Percentiles rank a stretch among this genome's conserved stretches.
These are phyloP conservation scores for Standfussiana lucernea DNA, from an alignment of 2,888 invertebrate species.

Conservation along the genomic window DNA sequence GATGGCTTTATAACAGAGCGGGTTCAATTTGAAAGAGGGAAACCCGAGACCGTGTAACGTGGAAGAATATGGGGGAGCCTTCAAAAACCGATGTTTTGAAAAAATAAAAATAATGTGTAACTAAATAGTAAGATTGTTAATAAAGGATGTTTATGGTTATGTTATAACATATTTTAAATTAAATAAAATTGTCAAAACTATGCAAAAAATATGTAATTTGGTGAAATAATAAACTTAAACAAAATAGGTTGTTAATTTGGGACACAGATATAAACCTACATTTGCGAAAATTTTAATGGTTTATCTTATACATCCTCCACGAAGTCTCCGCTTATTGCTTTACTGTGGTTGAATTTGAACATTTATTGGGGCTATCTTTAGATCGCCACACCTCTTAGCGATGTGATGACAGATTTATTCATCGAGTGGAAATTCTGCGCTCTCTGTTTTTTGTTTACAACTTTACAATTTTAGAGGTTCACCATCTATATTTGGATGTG, in stretches of 20 bases:
- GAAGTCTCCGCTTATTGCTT: neutral
- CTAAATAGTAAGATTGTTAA: no score
- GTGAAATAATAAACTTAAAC: no score
- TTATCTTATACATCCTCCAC: neutral
- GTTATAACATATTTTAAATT: no score
- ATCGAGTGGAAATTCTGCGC: conserved; percentile 27
- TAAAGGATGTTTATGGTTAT: no score
- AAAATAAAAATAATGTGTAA: no score
- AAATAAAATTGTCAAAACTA: no score
- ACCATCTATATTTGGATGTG: conserved; percentile 31
- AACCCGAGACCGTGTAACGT: no score
- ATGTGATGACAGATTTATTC: neutral
- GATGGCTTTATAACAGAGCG: no score
- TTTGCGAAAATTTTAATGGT: neutral
- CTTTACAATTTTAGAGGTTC: conserved; percentile 28
- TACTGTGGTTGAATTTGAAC: neutral
- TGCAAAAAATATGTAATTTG: no score
- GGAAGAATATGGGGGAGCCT: no score
- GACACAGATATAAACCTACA: neutral
- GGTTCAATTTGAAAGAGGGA: no score
- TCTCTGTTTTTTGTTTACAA: neutral
- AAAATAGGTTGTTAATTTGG: neutral
- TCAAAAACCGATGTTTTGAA: no score
- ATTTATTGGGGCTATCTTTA: neutral
- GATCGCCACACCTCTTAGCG: neutral